phyloP scores from a whole-genome alignment of 2,888 invertebrate genomes.

The Dromius quadrimaculatus region DNA sequence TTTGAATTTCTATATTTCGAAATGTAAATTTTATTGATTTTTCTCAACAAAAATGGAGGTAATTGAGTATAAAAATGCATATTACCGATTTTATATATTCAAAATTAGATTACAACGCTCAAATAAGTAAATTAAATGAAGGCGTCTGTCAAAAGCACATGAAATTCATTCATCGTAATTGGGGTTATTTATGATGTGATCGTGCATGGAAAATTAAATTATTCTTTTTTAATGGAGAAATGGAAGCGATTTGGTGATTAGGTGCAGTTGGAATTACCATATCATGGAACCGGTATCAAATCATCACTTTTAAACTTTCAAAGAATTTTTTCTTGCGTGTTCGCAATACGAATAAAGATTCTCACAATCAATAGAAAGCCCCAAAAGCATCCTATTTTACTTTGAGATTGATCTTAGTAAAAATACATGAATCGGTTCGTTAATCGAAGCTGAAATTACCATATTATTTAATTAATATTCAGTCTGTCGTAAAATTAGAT shows the following conservation, averaged over 20 bases:
- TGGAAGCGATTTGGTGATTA: constrained; percentile 33
- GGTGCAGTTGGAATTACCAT: constrained; percentile 27
- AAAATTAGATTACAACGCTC: constrained; percentile 21
- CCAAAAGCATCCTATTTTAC: not conserved
- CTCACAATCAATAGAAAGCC: not conserved
- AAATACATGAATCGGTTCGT: not conserved
- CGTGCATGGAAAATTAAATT: constrained; percentile 38
- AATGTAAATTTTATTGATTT: constrained; percentile 21
- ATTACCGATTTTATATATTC: constrained; percentile 26
- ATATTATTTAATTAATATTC: not conserved
- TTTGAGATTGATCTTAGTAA: not conserved
- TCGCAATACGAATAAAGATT: too few relatives aligned
- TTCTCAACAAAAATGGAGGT: not conserved
- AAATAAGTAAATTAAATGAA: constrained; percentile 27
- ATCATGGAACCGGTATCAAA: constrained; percentile 25
- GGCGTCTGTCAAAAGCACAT: constrained; percentile 14
- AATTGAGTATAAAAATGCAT: constrained; percentile 23
- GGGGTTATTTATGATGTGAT: constrained; percentile 31
- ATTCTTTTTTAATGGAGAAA: constrained; percentile 39
- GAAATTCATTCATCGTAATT: constrained; percentile 16
- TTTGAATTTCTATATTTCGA: too few relatives aligned
- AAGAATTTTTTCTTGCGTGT: constrained; percentile 28
- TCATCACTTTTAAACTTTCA: constrained; percentile 6
- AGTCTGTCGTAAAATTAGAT: not conserved
- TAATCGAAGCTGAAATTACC: not conserved